Base-by-base conservation (phyloP, 2,888 invertebrate genomes). In the Hedychridium roseum region DNA sequence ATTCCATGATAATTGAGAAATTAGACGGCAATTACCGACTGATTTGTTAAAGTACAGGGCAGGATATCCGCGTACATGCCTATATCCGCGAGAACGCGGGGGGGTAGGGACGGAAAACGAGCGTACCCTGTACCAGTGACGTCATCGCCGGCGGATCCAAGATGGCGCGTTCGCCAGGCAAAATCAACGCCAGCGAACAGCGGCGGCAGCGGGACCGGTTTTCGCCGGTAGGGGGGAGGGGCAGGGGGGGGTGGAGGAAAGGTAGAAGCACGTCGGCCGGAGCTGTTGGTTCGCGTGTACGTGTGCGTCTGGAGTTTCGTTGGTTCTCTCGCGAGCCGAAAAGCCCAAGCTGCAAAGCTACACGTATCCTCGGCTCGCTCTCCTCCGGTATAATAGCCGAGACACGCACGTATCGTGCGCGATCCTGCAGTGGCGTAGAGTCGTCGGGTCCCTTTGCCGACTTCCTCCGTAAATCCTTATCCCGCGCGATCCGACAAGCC, bases 41-140 rank as follows among this genome's bases (percentile, higher is more conserved):
- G n/a, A n/a, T n/a, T n/a, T n/a, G n/a, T n/a, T n/a, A n/a, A n/a
- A n/a, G n/a, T n/a, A n/a, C n/a, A n/a, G n/a, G n/a, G n/a, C n/a
- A n/a, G n/a, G n/a, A n/a, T n/a, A n/a, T n/a, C n/a, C n/a, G n/a
- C 21, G n/a, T 7, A 17, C 30, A 31, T 21, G 17, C 30, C n/a
- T 46, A 48, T 21, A 23, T 43, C 26, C 18, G 43, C 39, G 34
- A 43, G 43, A 20, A 42, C 37, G 47, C 41, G 6, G 15, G 39
- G 39, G 39, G 23, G 32, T 36, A 36, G 43, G 38, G 34, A 16
- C 16, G 11, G 26, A 7, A 23, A 58, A 60, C 56, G 54, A 57
- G 54, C 63, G 60, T 60, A 63, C 62, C 61, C 60, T 57, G 60
- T 64, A 70, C 66, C 68, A 67, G 48, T 73, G 73, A 73, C 72